These are phyloP conservation scores for Monopis laevigella DNA, from an alignment of 2,888 invertebrate species.

Conservation along the genomic window DNA sequence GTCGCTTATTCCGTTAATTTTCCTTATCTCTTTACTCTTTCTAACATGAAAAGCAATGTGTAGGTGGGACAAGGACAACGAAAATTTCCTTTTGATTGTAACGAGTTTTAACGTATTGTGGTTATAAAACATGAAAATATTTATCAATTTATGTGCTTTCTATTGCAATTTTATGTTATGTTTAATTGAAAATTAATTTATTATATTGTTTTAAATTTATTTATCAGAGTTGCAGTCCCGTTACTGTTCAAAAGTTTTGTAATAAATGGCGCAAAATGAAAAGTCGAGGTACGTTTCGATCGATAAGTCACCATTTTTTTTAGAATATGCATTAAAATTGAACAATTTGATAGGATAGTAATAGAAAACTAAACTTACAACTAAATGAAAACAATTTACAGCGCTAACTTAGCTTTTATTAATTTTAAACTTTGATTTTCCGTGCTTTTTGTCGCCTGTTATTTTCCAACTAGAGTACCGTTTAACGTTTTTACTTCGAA, in stretches of 20 bases:
- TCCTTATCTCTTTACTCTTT: slow-evolving; percentile 30
- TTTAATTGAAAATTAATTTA: neutral
- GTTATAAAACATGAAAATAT: slow-evolving; percentile 41
- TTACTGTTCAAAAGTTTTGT: too few species aligned
- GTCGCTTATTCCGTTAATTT: neutral
- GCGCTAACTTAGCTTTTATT: too few species aligned
- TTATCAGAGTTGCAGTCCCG: too few species aligned
- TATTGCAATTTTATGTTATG: neutral
- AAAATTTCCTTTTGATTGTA: slow-evolving; percentile 50
- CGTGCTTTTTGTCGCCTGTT: neutral
- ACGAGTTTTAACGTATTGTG: slow-evolving; percentile 64
- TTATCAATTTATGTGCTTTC: slow-evolving; percentile 37
- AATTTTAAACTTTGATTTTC: neutral
- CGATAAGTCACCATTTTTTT: slow-evolving; percentile 31
- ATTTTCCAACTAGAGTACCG: slow-evolving; percentile 23
- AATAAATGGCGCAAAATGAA: slow-evolving; percentile 40
- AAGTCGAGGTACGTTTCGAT: slow-evolving; percentile 57
- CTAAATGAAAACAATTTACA: too few species aligned
- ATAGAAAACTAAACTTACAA: too few species aligned
- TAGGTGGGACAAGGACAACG: slow-evolving; percentile 24
- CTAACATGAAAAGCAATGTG: slow-evolving; percentile 16
- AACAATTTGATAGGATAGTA: too few species aligned
- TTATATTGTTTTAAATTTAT: too few species aligned
- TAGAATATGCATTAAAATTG: too few species aligned
- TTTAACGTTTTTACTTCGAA: slow-evolving; percentile 61